phyloP scores from a whole-genome alignment of 1,140 invertebrate genomes.

The Calephelis nemesis region DNA sequence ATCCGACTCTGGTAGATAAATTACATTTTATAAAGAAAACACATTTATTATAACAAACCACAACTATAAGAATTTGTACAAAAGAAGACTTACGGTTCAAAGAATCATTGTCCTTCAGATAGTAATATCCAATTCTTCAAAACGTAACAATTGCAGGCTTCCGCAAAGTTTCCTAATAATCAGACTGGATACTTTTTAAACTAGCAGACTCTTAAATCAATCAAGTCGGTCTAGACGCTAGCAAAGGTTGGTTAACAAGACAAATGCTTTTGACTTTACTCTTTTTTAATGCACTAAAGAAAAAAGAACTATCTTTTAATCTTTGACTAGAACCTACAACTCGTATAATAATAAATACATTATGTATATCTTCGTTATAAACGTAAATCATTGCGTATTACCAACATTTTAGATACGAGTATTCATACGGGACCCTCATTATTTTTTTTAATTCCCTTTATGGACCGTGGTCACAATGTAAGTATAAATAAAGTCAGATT shows the following conservation, averaged over 20 bases:
- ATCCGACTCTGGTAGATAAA: too few species aligned
- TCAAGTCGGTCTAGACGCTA: slow-evolving; percentile 42
- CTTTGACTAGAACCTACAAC: too few species aligned
- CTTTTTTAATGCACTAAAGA: slow-evolving; percentile 5
- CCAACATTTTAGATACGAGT: too few species aligned
- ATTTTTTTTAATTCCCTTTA: too few species aligned
- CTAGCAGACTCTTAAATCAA: slow-evolving; percentile 38
- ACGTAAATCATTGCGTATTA: too few species aligned
- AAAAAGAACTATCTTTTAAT: too few species aligned
- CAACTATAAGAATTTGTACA: not conserved
- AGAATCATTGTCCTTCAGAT: not conserved
- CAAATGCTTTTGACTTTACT: slow-evolving; percentile 3
- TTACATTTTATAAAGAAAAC: not conserved
- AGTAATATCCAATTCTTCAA: not conserved
- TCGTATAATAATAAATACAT: too few species aligned
- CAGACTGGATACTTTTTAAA: slow-evolving; percentile 35
- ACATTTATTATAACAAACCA: slow-evolving; percentile 29
- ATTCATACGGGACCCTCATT: too few species aligned
- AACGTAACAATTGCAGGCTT: slow-evolving; percentile 5
- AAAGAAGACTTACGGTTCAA: not conserved
- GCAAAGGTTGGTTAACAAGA: slow-evolving; percentile 10
- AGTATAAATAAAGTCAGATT: too few species aligned
- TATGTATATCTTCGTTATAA: too few species aligned
- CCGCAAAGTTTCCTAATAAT: slow-evolving; percentile 11
- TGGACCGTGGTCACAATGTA: too few species aligned